Evolutionary conservation across 2,113 vertebrate genomes (phyloP), one percentile per base, ranked within the genome.

Genomic region (Parotia lawesii): DNA sequence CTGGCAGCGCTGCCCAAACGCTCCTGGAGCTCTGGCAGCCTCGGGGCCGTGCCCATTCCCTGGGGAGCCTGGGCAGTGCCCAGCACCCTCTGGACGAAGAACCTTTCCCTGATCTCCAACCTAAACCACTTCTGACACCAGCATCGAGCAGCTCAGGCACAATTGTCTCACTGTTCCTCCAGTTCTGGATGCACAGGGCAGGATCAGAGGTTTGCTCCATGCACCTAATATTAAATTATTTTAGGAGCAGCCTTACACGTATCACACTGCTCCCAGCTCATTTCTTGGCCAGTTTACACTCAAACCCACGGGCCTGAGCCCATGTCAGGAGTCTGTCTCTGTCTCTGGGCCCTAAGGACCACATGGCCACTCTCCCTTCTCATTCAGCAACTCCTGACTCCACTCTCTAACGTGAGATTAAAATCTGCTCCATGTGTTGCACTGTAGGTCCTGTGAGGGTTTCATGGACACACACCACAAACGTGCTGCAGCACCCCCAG

Each of bases 91-190:
- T 69, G 70, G 70, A 47, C 47, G 54, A 40, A 75, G 47, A 47
- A 2, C 54, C 54, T 47, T 62, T 2, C 1, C 45, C 71, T 62
- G 18, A 4, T 1, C 0, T 33, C 47, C 15, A 42, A 0, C 17
- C 40, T 20, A 8, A 69, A 8, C 29, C 62, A 61, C 8, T n/a
- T 31, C 78, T 70, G 62, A 37, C n/a, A 48, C 17, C 27, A 56
- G 35, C 80, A 60, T 3, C 0, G 0, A 48, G 61, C 28, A 76
- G 65, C 38, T 58, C 15, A 33, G 61, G 38, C 45, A 72, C 69
- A 83, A 56, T 3, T 7, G 33, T 12, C 40, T 81, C 33, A 10
- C 37, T 37, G 9, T 12, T 65, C 42, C 64, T 54, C 35, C 72
- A 61, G 1, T 18, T 20, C 53, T 8, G 21, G 42, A 48, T 6